A percentile compares a stretch with the other conserved stretches of the same genome.
Conservation (phyloP, 2,888 invertebrate species). For the Hipparchia sbordonii region DNA sequence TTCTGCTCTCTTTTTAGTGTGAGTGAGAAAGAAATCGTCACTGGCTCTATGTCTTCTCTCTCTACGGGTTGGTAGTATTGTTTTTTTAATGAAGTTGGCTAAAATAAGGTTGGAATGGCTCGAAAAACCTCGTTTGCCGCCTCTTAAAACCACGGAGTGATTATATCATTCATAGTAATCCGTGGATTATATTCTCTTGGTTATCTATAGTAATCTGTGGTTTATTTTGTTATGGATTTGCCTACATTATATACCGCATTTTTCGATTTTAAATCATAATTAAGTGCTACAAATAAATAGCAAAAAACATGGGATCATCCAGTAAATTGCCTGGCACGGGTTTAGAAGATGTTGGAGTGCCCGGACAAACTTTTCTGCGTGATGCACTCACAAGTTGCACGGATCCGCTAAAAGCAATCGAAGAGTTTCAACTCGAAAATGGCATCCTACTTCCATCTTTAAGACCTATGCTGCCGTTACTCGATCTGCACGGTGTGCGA, state of each 20-base stretch:
- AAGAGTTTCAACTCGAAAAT: slow-evolving; percentile 98
- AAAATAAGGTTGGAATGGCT: too few species aligned
- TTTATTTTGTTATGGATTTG: background rate
- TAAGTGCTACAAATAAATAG: background rate
- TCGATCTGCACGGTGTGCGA: slow-evolving; percentile 96
- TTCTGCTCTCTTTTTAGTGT: too few species aligned
- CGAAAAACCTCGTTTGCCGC: too few species aligned
- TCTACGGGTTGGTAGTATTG: too few species aligned
- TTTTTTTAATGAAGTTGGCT: too few species aligned
- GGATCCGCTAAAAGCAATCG: slow-evolving; percentile 98
- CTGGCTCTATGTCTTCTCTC: too few species aligned
- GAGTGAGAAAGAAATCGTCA: too few species aligned
- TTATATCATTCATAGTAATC: too few species aligned
- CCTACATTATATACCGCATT: background rate
- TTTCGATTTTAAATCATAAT: background rate
- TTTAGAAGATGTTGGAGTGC: slow-evolving; percentile 92
- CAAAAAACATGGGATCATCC: slow-evolving; percentile 67
- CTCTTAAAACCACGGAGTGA: too few species aligned
- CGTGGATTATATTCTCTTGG: too few species aligned
- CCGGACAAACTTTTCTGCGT: slow-evolving; percentile 92
- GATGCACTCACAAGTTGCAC: slow-evolving; percentile 97
- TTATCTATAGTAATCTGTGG: too few species aligned
- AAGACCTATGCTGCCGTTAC: slow-evolving; percentile 95
- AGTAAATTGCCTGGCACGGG: slow-evolving; percentile 83
- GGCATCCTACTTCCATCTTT: slow-evolving; percentile 95